These are phyloP conservation scores for Amphipyra tragopoginis DNA, from an alignment of 2,888 invertebrate genomes.

Conservation along the genomic window DNA sequence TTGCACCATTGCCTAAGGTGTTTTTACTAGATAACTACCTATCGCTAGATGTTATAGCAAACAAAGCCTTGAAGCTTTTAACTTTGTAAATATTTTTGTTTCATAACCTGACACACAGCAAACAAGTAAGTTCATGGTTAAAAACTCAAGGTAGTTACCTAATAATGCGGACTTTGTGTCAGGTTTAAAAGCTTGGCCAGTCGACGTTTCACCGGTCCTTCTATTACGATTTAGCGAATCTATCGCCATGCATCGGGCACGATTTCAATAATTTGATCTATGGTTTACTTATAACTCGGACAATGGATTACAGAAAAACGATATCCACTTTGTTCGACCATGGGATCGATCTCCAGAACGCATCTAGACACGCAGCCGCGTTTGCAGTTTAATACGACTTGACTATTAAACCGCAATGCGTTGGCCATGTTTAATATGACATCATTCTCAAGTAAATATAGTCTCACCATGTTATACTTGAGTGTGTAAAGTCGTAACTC, in stretches of 20 bases:
- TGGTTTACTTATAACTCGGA: no score
- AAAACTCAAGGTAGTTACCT: slow-evolving; percentile 22
- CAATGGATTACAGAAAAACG: no score
- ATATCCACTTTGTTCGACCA: background rate
- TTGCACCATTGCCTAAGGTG: slow-evolving; percentile 12
- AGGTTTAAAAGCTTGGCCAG: no score
- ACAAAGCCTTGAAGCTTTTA: slow-evolving; percentile 28
- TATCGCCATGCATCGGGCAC: no score
- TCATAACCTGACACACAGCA: slow-evolving; percentile 8
- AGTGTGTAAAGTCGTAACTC: slow-evolving; percentile 23
- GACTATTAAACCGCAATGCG: slow-evolving; percentile 3
- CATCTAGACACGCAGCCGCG: background rate
- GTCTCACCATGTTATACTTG: slow-evolving; percentile 18
- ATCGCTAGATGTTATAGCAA: slow-evolving; percentile 4
- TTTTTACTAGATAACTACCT: background rate
- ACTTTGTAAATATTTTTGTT: slow-evolving; percentile 22
- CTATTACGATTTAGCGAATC: no score
- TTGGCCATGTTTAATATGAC: slow-evolving; percentile 37
- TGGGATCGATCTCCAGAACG: background rate
- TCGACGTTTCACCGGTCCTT: no score
- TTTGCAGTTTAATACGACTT: background rate
- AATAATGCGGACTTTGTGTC: no score
- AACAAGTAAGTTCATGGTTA: background rate
- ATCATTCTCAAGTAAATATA: slow-evolving; percentile 46
- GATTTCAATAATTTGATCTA: no score